Percentiles rank a stretch among this genome's conserved stretches.
phyloP scores from a whole-genome alignment of 1,140 invertebrate genomes.

The Atta cephalotes region DNA sequence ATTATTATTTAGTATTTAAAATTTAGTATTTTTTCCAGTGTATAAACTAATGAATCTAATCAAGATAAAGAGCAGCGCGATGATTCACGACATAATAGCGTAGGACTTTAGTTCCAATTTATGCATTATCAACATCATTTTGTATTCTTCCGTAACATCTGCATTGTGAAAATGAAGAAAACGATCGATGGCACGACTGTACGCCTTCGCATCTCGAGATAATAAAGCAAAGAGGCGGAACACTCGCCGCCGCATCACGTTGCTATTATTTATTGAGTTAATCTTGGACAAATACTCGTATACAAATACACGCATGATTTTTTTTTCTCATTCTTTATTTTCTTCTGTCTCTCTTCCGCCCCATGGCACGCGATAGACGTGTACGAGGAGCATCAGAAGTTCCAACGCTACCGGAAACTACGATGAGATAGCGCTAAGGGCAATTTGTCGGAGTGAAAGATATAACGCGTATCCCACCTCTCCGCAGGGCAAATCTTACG shows the following conservation, averaged over 20 bases:
- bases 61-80: neutral
- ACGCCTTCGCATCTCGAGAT: constrained; percentile 50
- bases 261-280: constrained; percentile 65
- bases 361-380: constrained; percentile 29
- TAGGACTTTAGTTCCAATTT: neutral
- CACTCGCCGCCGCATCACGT: constrained; percentile 39
- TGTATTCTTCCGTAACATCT: neutral
- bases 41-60: neutral
- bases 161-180: neutral
- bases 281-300: constrained; percentile 29
- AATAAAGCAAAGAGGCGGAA: constrained; percentile 27
- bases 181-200: neutral
- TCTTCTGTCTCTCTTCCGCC: constrained; percentile 16
- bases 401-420: constrained; percentile 53
- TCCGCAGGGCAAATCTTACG: constrained; percentile 23
- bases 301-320: neutral
- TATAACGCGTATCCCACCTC: constrained; percentile 48
- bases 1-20: too few species aligned
- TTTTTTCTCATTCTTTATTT: constrained; percentile 26
- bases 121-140: neutral
- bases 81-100: neutral
- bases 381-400: constrained; percentile 26
- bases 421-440: constrained; percentile 65
- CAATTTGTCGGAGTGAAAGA: constrained; percentile 62
- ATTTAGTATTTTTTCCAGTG: too few species aligned